A percentile compares a stretch with the other conserved stretches of the same genome.
phyloP scores from a whole-genome alignment of 2,888 invertebrate genomes.

The Rutpela maculata region DNA sequence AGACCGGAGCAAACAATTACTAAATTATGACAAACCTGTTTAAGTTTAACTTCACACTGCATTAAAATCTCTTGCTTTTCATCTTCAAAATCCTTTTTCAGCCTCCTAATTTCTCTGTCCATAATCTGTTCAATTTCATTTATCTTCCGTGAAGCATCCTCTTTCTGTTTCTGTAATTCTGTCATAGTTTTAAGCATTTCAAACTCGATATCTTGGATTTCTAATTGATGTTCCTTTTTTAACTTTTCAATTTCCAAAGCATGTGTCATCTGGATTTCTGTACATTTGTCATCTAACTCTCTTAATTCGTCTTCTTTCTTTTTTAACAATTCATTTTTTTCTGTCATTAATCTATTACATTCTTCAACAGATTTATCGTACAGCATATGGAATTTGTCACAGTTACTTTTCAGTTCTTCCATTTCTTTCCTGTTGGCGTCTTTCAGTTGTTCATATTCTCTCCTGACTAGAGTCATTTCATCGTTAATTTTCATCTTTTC shows the following conservation, averaged over 20 bases:
- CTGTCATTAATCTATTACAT: constrained; percentile 42
- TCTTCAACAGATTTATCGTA: constrained; percentile 48
- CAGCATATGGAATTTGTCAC: constrained; percentile 53
- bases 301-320: constrained; percentile 56
- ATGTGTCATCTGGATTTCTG: constrained; percentile 56
- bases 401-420: constrained; percentile 42
- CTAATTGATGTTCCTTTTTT: constrained; percentile 62
- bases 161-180: constrained; percentile 66
- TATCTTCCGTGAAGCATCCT: constrained; percentile 57
- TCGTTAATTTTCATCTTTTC: constrained; percentile 64
- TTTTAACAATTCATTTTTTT: constrained; percentile 45
- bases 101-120: constrained; percentile 57
- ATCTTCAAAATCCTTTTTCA: constrained; percentile 66
- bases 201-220: constrained; percentile 67
- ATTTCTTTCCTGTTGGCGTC: constrained; percentile 49
- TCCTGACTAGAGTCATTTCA: constrained; percentile 51
- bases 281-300: constrained; percentile 55
- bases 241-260: constrained; percentile 62
- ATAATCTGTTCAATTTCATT: constrained; percentile 57
- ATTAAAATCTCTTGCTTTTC: constrained; percentile 63
- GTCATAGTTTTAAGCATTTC: constrained; percentile 67
- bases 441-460: constrained; percentile 53
- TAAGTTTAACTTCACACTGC: constrained; percentile 68
- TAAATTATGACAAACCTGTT: constrained; percentile 56
- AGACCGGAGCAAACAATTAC: too few species aligned